Evolutionary conservation across 1,140 invertebrate species (phyloP), one percentile per base, ranked within the genome.

Genomic region (Eriosoma lanigerum): DNA sequence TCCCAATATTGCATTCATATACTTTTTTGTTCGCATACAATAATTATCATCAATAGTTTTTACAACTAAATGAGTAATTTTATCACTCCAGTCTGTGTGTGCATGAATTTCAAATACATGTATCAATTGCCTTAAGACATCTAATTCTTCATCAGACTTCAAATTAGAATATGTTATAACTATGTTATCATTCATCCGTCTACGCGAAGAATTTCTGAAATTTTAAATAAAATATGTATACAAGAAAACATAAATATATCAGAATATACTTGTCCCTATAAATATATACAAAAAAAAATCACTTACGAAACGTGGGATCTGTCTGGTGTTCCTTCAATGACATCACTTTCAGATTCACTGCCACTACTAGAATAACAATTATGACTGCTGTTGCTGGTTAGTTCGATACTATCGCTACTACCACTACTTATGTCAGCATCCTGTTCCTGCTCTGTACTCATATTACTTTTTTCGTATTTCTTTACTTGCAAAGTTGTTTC

Each of bases 21-120:
- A 50, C 19, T 78, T 78, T 48, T 29, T 78, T 19, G 75, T 78
- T 4, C 56, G 75, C 62, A 26, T 6, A 62, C 75, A 60, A 24
- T 6, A 46, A n/a, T n/a, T n/a, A 29, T 29, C 19, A 3, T 26
- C 3, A 29, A 3, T 3, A 19, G 44, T 44, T 46, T 62, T 62
- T 1, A 62, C 56, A 46, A 78, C 44, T 48, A 78, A 58, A 29
- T 78, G 75, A 4, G 75, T 78, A 19, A 78, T 19, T 0, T n/a
- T 66, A 21, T 66, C 38, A 15, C 0, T 24, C 64, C 64, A 66
- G 0, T 10, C 1, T 46, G 38, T 2, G 5, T 17, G 12, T n/a
- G 12, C 64, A 2, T 66, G 13, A 44, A 66, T 15, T 6, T 66
- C 3, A 44, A 66, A 66, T n/a, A 46, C 2, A 66, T 46, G 32